Conservation (phyloP, 2,113 vertebrate species). For the Vulpes vulpes region DNA sequence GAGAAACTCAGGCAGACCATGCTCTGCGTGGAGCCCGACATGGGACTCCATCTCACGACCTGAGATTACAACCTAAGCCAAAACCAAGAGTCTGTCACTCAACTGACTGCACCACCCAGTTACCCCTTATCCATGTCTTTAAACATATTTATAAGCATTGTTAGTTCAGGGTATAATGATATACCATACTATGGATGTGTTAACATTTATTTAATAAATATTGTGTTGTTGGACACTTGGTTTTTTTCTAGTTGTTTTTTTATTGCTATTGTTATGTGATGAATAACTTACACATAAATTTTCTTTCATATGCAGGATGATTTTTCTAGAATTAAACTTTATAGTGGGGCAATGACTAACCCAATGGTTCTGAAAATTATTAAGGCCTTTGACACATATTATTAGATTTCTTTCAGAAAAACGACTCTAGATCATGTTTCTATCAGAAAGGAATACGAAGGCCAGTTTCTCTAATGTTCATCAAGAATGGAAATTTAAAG, state of each 20-base stretch:
- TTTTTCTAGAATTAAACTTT: constrained; percentile 10
- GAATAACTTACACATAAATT: neutral
- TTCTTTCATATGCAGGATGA: neutral
- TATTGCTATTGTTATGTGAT: neutral
- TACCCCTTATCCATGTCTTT: neutral
- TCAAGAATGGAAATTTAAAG: neutral
- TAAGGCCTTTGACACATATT: neutral
- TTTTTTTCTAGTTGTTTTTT: neutral
- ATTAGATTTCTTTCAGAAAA: constrained; percentile 41
- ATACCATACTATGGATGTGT: neutral
- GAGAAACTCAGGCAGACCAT: neutral
- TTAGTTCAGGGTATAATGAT: neutral
- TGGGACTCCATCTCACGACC: neutral
- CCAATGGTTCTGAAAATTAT: neutral
- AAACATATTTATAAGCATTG: neutral
- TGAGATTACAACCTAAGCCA: neutral
- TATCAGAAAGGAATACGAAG: neutral
- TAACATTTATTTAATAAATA: neutral
- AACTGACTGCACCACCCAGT: neutral
- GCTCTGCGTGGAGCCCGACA: neutral
- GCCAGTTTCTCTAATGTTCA: neutral
- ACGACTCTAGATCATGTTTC: neutral
- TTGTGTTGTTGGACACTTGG: neutral
- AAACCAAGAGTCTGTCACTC: neutral
- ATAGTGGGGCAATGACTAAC: neutral